Base-by-base conservation (phyloP, 2,888 invertebrate species). In the Tuta absoluta region DNA sequence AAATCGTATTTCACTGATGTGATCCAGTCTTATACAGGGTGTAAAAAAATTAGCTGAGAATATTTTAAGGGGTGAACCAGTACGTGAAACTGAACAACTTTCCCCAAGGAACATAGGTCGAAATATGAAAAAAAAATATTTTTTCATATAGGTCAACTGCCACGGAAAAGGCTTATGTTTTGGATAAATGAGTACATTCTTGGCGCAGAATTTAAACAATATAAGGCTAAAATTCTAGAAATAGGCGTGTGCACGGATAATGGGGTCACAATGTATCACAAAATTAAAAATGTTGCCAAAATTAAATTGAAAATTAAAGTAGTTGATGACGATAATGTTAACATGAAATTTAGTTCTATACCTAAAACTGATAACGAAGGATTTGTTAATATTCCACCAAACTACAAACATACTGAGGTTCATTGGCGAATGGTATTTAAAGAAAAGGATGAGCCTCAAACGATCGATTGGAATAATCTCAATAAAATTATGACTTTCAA, bases 371-470 rank as follows among this genome's bases (percentile, higher is more conserved):
- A 19, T 21, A 8, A 2, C 7, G 19, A 49, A 19, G 53, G 53
- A 14, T 53, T 53, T 53, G 53, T 53, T 24, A 12, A 12, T 24
- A 24, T 24, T 24, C 24, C 24, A 56, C 14, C 56, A 28, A 28
- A 28, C 1, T 0, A 1, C 12, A 28, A 1, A 28, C 7, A 49
- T n/a, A 21, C 28, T n/a, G 2, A 12, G n/a, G n/a, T 51, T 11
- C 21, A 28, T 8, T 56, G 28, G 56, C 28, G 56, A 8, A 56
- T 56, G 56, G 56, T 56, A 12, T 56, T 56, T 28, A 7, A 56
- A 14, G 56, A 23, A 4, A 56, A 23, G 24, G 7, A 24, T 24
- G 56, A 56, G 24, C 56, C 56, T 28, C n/a, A n/a, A 28, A n/a
- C 11, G 12, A 56, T 56, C 1, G 7, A n/a, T 28, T n/a, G 56